Percentiles rank a stretch among this genome's conserved stretches.
These are phyloP conservation scores for Hylaea fasciaria DNA, from an alignment of 2,888 invertebrate genomes.

Conservation along the genomic window DNA sequence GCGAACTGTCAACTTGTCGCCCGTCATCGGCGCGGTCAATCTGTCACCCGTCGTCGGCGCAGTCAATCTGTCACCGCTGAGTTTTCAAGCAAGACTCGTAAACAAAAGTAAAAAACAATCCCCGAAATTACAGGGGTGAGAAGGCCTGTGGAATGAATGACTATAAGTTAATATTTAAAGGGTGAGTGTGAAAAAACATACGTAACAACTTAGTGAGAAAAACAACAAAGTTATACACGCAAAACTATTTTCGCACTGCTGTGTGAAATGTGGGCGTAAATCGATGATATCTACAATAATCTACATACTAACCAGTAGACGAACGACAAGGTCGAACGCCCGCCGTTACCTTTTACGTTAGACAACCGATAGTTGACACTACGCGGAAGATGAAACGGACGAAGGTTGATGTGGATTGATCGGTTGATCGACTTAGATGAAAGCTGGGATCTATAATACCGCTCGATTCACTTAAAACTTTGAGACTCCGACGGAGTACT, in stretches of 20 bases:
- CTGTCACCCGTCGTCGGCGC: too few species aligned
- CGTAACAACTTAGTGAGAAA: too few species aligned
- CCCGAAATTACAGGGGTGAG: too few species aligned
- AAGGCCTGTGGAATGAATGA: too few species aligned
- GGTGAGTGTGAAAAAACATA: background rate
- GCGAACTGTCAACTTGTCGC: too few species aligned
- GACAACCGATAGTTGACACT: slow-evolving; percentile 27
- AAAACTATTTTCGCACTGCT: background rate
- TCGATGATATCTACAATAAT: slow-evolving; percentile 14
- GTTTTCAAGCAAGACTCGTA: too few species aligned
- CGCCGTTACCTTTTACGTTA: slow-evolving; percentile 25
- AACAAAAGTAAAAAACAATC: too few species aligned
- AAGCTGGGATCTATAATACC: slow-evolving; percentile 4
- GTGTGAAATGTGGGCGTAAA: slow-evolving; percentile 18
- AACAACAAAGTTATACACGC: slow-evolving; percentile 8
- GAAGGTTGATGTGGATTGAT: slow-evolving; percentile 24
- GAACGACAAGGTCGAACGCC: slow-evolving; percentile 19
- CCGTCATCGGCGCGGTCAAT: too few species aligned
- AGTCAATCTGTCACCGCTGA: too few species aligned
- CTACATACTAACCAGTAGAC: slow-evolving; percentile 18
- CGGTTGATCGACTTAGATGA: slow-evolving; percentile 15
- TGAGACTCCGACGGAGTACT: too few species aligned
- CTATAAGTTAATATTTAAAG: too few species aligned
- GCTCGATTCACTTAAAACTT: too few species aligned
- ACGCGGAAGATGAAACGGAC: slow-evolving; percentile 30